Conservation (phyloP, 2,113 vertebrate species). For the Pogonocichla stellata region DNA sequence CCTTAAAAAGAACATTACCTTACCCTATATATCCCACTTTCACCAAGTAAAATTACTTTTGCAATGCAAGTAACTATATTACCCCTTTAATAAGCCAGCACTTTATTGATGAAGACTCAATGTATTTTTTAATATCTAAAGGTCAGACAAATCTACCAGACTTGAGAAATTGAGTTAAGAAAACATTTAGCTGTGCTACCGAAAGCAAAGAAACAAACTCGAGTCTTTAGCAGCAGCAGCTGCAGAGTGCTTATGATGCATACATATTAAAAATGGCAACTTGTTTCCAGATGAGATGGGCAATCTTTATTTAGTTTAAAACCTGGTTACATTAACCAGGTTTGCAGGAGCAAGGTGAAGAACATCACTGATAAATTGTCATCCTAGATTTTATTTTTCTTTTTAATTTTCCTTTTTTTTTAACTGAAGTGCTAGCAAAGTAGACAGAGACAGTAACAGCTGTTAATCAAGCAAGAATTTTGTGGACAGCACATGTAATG, state of each 20-base stretch:
- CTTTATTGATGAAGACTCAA: conserved; percentile 13
- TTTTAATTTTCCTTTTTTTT: neutral
- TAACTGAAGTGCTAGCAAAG: neutral
- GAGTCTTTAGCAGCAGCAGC: neutral
- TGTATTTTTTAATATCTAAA: conserved; percentile 39
- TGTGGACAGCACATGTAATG: neutral
- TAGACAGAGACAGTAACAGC: neutral
- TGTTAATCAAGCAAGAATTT: neutral
- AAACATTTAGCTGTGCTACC: conserved; percentile 19
- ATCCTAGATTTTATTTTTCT: neutral
- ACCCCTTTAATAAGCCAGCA: conserved; percentile 31
- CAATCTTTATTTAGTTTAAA: neutral
- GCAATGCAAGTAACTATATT: conserved; percentile 53
- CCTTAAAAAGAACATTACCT: conserved; percentile 40
- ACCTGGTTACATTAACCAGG: neutral
- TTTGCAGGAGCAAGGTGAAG: neutral
- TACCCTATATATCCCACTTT: neutral
- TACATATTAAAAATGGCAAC: neutral
- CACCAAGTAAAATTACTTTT: conserved; percentile 52
- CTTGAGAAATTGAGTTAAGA: conserved; percentile 46
- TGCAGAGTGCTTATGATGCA: neutral
- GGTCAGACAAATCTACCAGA: conserved; percentile 19
- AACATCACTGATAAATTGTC: neutral
- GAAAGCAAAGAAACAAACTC: conserved; percentile 40
- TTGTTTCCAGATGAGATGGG: neutral